A percentile compares a stretch with the other conserved stretches of the same genome.
Conservation (phyloP, 2,113 vertebrate species). For the Arenaria interpres region DNA sequence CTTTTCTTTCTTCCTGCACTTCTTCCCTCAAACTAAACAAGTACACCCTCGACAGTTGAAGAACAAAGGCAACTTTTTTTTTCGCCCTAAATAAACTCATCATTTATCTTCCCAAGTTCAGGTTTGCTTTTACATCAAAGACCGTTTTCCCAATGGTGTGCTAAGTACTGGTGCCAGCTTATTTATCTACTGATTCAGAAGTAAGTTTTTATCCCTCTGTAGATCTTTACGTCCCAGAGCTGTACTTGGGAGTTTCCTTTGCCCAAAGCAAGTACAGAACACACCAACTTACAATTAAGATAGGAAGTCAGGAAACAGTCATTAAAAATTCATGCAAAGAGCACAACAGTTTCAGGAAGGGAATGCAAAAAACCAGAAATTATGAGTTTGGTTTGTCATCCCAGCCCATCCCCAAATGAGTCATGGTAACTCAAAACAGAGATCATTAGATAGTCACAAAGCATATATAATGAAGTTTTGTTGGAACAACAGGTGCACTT, state of each 20-base stretch:
- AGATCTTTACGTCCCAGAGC: neutral
- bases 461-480: neutral
- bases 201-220: neutral
- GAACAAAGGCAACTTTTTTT: neutral
- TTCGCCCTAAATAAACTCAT: neutral
- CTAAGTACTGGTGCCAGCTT: neutral
- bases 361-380: neutral
- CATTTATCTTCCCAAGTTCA: neutral
- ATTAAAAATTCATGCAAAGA: neutral
- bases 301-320: neutral
- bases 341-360: neutral
- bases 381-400: neutral
- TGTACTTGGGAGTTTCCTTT: neutral
- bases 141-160: neutral
- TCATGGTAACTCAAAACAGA: slow-evolving; percentile 20
- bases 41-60: neutral
- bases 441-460: neutral
- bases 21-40: neutral
- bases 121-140: neutral
- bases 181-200: neutral
- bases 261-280: neutral
- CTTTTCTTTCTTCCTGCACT: neutral
- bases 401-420: neutral
- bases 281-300: neutral
- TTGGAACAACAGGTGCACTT: neutral